Conservation (phyloP, 1,140 invertebrate genomes). For the Zaprionus camerounensis region DNA sequence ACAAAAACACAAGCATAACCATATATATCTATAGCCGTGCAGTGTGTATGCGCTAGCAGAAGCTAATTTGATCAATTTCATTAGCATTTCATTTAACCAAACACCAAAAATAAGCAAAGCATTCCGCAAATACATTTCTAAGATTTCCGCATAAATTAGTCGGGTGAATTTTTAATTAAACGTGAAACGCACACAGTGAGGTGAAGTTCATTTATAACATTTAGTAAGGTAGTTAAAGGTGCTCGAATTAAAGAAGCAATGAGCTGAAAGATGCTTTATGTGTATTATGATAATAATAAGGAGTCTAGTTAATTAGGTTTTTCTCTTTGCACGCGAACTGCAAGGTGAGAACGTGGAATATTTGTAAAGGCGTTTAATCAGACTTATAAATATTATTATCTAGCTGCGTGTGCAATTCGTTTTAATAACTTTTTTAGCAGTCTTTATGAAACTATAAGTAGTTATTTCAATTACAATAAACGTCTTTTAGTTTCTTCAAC, state of each 20-base stretch:
- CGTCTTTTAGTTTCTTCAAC: background rate
- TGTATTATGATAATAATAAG: slow-evolving; percentile 8
- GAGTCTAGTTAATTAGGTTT: background rate
- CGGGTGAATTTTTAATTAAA: slow-evolving; percentile 20
- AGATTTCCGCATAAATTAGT: slow-evolving; percentile 47
- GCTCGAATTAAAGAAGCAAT: background rate
- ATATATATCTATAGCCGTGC: background rate
- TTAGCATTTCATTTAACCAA: slow-evolving; percentile 42
- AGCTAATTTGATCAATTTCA: slow-evolving; percentile 41
- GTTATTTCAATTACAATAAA: too few species aligned
- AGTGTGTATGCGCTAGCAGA: background rate
- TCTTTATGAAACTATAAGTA: too few species aligned
- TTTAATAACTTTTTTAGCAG: too few species aligned
- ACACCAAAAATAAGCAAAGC: slow-evolving; percentile 10
- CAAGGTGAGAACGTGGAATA: too few species aligned
- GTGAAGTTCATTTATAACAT: background rate
- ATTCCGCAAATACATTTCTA: slow-evolving; percentile 4
- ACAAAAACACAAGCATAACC: background rate
- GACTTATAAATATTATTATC: too few species aligned
- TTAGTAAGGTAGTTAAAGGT: background rate
- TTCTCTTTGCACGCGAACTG: background rate
- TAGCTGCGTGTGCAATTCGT: background rate
- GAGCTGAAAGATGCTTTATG: background rate
- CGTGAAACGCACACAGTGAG: background rate
- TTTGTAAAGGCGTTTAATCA: too few species aligned